Conservation (phyloP, 2,113 vertebrate genomes). For the Peromyscus leucopus region DNA sequence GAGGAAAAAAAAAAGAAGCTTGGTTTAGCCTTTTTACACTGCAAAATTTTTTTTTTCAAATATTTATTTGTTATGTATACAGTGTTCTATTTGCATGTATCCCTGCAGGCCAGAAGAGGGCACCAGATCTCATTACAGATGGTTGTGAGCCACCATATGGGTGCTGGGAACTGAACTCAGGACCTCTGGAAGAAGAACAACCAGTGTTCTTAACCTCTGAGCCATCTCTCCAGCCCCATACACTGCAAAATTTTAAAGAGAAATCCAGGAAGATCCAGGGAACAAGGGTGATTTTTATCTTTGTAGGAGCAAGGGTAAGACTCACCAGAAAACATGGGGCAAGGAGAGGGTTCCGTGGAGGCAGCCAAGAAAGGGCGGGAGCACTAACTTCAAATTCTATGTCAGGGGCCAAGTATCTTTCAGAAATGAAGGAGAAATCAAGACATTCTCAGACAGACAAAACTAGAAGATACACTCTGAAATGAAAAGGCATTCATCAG, state of each 20-base stretch:
- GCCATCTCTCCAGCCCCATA: too few species aligned
- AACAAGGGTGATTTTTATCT: background rate
- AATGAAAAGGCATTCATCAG: background rate
- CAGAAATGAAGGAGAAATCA: background rate
- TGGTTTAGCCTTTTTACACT: background rate
- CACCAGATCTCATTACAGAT: too few species aligned
- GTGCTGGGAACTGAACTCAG: too few species aligned
- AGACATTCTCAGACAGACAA: background rate
- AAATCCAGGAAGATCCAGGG: background rate
- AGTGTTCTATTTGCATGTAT: too few species aligned
- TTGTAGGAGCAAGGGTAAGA: background rate
- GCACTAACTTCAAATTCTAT: background rate
- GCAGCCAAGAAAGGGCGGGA: background rate
- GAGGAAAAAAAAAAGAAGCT: accelerated
- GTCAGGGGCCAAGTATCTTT: background rate
- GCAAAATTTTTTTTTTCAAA: too few species aligned
- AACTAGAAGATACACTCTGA: background rate
- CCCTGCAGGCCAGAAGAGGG: too few species aligned
- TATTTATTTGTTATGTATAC: too few species aligned
- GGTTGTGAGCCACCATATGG: too few species aligned
- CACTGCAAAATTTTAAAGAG: background rate
- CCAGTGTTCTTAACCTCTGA: too few species aligned
- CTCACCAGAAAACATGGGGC: background rate
- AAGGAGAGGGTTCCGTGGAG: background rate
- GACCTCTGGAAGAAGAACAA: too few species aligned